phyloP scores from a whole-genome alignment of 2,113 vertebrate species.

The Perca flavescens region DNA sequence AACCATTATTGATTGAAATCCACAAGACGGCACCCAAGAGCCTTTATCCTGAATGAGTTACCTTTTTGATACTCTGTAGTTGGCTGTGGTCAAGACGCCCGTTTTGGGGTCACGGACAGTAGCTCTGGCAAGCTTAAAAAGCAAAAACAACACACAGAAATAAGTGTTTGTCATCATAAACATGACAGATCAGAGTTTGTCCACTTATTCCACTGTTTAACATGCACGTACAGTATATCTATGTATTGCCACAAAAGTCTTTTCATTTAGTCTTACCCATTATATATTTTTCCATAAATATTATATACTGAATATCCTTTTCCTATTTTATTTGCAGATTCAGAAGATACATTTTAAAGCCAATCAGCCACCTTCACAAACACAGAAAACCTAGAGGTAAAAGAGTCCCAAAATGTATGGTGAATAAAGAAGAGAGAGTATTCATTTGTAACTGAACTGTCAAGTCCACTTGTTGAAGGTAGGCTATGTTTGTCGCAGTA shows the following conservation, averaged over 20 bases:
- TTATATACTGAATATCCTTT: too few species aligned
- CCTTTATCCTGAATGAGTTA: conserved; percentile 65
- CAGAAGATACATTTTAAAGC: too few species aligned
- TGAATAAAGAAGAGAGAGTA: not conserved
- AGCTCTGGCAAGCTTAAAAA: conserved; percentile 91
- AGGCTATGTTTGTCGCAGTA: not conserved
- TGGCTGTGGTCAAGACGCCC: conserved; percentile 93
- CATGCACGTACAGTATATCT: not conserved
- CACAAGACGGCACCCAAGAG: not conserved
- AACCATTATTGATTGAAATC: not conserved
- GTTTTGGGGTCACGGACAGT: conserved; percentile 98
- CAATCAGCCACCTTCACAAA: not conserved
- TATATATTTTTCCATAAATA: too few species aligned
- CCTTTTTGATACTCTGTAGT: conserved; percentile 99
- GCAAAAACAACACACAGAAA: not conserved
- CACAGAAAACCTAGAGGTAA: not conserved
- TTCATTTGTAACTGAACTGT: not conserved
- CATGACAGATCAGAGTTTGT: too few species aligned
- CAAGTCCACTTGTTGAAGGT: not conserved
- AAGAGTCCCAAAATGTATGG: too few species aligned
- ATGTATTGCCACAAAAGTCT: too few species aligned
- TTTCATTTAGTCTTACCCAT: too few species aligned
- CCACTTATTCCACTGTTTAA: not conserved
- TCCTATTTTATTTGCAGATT: too few species aligned
- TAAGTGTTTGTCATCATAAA: not conserved